Evolutionary conservation across 2,113 vertebrate genomes (phyloP), one percentile per base, ranked within the genome.

Genomic region (Cinclus cinclus): DNA sequence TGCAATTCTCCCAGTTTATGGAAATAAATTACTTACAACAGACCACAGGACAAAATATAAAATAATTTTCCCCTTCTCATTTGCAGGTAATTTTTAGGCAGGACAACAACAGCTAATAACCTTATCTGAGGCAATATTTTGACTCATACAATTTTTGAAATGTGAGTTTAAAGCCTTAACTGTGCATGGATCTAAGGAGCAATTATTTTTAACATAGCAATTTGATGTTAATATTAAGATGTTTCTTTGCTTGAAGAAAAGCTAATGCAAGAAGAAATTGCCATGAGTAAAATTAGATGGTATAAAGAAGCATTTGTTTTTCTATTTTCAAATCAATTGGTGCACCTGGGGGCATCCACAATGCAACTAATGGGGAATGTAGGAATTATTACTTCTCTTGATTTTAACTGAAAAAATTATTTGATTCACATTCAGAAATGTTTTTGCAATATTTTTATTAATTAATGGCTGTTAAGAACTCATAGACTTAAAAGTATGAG

Each of bases 401-500:
- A 19, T 27, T 87, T 89, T 89, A 89, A 91, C 58, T 63, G 52
- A 52, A 55, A 77, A 64, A 89, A 70, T 5, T 44, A 53, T 86
- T 88, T 60, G 23, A 44, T 81, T 68, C 84, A 35, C 41, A 67
- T 81, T 88, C 69, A 90, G 41, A 83, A 59, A 64, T 74, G 14
- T 20, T 86, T 82, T 89, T 93, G 44, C 47, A 62, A 74, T 87
- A 55, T 82, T 86, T 91, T 92, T 73, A 56, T 95, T 69, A 92
- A 91, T 53, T 69, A 94, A 73, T 27, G 37, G 42, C 63, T 71
- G 15, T 87, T 93, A 37, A 70, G 69, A 82, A 41, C 73, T 83
- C 71, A 75, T 44, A 92, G n/a, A 53, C 42, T 78, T 87, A 59
- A 65, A 92, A 81, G 35, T 31, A 23, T n/a, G 33, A 85, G 81